These are phyloP conservation scores for Arenicola marina DNA, from an alignment of 2,888 invertebrate genomes.

Conservation along the genomic window DNA sequence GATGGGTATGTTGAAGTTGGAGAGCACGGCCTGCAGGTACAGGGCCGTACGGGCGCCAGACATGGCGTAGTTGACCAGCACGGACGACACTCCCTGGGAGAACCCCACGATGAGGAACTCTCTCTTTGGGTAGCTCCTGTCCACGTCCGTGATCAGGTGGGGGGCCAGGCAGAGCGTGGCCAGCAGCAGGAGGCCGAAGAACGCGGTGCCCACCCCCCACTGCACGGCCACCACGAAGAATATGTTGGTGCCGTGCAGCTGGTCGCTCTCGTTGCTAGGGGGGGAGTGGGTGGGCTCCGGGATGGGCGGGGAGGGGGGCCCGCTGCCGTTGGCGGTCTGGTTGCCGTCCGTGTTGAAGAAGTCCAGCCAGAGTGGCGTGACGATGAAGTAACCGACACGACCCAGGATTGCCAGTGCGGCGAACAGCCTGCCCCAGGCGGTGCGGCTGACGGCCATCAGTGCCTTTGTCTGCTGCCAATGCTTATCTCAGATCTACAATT, in stretches of 20 bases:
- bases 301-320: neutral
- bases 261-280: neutral
- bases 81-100: conserved; percentile 38
- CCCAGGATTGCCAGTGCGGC: conserved; percentile 4
- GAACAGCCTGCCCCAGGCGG: too few relatives aligned
- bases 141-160: conserved; percentile 23
- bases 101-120: conserved; percentile 39
- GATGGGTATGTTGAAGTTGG: conserved; percentile 43
- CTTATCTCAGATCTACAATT: too few relatives aligned
- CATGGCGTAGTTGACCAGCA: conserved; percentile 40
- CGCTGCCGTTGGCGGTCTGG: neutral
- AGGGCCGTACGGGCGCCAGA: conserved; percentile 45
- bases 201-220: conserved; percentile 6
- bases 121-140: conserved; percentile 33
- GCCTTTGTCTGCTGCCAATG: too few relatives aligned
- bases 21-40: conserved; percentile 42
- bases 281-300: neutral
- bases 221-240: conserved; percentile 19
- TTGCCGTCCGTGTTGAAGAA: conserved; percentile 9
- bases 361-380: conserved; percentile 25
- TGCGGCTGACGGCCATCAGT: too few relatives aligned
- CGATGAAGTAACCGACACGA: conserved; percentile 19
- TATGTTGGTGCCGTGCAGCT: neutral
- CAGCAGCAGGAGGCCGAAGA: neutral
- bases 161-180: conserved; percentile 6